Conservation (phyloP, 2,888 invertebrate genomes). For the Eupithecia inturbata region DNA sequence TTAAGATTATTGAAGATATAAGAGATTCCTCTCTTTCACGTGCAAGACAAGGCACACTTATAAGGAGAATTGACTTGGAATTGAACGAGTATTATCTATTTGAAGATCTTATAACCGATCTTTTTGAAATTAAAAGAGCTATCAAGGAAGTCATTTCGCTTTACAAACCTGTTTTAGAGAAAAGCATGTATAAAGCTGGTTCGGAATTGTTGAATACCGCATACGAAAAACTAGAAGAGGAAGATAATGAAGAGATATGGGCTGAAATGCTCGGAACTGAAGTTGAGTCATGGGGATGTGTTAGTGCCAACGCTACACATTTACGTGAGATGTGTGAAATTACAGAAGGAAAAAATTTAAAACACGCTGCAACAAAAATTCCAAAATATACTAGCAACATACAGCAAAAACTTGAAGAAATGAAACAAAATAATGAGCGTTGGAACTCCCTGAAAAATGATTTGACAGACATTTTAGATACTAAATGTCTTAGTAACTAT, state of each 20-base stretch:
- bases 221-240: neutral
- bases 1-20: conserved; percentile 15
- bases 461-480: neutral
- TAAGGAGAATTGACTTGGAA: conserved; percentile 21
- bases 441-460: conserved; percentile 7
- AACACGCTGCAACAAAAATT: neutral
- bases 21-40: conserved; percentile 20
- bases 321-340: neutral
- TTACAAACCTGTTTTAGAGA: conserved; percentile 22
- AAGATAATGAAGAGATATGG: conserved; percentile 5
- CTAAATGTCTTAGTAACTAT: neutral
- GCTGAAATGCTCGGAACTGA: neutral
- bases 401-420: conserved; percentile 7
- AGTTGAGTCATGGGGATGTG: neutral
- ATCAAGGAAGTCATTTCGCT: conserved; percentile 18
- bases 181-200: conserved; percentile 13
- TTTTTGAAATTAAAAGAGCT: conserved; percentile 13
- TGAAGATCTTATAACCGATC: conserved; percentile 12
- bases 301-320: conserved; percentile 4
- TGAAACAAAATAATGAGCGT: conserved; percentile 4
- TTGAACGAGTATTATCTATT: conserved; percentile 7
- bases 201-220: conserved; percentile 1
- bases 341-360: neutral
- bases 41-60: conserved; percentile 15
- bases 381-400: neutral